Evolutionary conservation across 2,113 vertebrate genomes (phyloP), one percentile per base, ranked within the genome.

Genomic region (Caracal caracal): DNA sequence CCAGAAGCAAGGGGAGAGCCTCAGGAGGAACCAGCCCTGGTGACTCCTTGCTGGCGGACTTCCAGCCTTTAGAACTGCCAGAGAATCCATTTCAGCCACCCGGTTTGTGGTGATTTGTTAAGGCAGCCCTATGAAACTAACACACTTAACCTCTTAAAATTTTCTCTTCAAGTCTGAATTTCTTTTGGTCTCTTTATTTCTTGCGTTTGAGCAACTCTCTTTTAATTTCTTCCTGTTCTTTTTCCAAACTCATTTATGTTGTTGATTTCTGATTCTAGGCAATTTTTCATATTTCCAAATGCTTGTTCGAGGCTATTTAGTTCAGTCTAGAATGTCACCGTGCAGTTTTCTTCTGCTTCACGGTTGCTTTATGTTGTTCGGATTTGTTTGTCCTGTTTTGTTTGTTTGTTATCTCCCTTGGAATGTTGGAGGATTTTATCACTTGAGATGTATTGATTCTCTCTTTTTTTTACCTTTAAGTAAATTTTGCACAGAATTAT

Each of bases 201-300:
- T 47, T 88, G 49, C 88, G 15, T 93, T 93, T 30, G 93, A 80
- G 10, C 5, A 93, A 20, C 30, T 78, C 8, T 51, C 6, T 75
- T 59, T 85, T 47, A 51, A 78, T 93, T 40, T 56, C 35, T 19
- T 76, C 19, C 35, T 30, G 0, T 76, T 88, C 71, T 78, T 70
- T 68, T 8, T 0, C 47, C 37, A 71, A 70, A 35, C 71, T 20
- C 47, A 61, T n/a, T 51, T 43, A 71, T 92, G 22, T 65, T 82
- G 73, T 71, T 66, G 35, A 91, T 88, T 94, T 93, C 78, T 75
- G 8, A 88, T 84, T 79, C 30, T 90, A 92, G 24, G 1, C 56
- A 37, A n/a, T 47, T 82, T 90, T 88, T 65, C 15, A 8, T 33
- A 71, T 35, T 90, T 88, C 49, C 28, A 53, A 81, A 49, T 47